phyloP scores from a whole-genome alignment of 2,797 vertebrate genomes.

The Linurgus olivaceus region DNA sequence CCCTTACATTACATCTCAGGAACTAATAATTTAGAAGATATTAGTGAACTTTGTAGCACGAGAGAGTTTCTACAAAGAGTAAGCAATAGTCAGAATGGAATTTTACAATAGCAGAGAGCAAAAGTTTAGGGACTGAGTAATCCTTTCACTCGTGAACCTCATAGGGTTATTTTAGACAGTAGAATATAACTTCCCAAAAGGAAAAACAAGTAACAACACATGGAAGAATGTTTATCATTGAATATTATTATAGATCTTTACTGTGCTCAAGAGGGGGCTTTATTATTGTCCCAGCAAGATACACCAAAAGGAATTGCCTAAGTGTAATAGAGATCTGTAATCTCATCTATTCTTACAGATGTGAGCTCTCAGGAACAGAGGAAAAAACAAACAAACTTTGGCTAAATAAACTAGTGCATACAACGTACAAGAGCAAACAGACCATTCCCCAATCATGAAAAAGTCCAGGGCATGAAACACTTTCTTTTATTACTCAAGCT shows the following conservation, averaged over 20 bases:
- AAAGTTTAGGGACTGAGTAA: background rate
- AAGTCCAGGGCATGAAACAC: background rate
- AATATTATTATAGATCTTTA: background rate
- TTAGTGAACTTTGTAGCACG: background rate
- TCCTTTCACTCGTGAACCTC: background rate
- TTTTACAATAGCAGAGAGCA: background rate
- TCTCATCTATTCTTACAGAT: background rate
- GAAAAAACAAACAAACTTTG: constrained; percentile 7
- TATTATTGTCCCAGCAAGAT: background rate
- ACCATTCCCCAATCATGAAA: background rate
- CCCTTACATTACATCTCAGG: background rate
- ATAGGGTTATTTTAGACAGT: background rate
- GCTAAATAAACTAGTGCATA: background rate
- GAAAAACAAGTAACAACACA: background rate
- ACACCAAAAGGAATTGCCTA: background rate
- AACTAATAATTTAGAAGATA: background rate
- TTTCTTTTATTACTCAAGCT: background rate
- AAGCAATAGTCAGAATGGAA: background rate
- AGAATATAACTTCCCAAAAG: background rate
- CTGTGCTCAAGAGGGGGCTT: background rate
- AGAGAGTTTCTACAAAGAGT: background rate
- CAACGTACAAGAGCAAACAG: background rate
- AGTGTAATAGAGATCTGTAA: background rate
- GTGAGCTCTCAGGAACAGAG: background rate
- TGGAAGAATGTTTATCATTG: background rate